Evolutionary conservation across 2,113 vertebrate species (phyloP), one percentile per base, ranked within the genome.

Genomic region (Larimichthys polyactis): DNA sequence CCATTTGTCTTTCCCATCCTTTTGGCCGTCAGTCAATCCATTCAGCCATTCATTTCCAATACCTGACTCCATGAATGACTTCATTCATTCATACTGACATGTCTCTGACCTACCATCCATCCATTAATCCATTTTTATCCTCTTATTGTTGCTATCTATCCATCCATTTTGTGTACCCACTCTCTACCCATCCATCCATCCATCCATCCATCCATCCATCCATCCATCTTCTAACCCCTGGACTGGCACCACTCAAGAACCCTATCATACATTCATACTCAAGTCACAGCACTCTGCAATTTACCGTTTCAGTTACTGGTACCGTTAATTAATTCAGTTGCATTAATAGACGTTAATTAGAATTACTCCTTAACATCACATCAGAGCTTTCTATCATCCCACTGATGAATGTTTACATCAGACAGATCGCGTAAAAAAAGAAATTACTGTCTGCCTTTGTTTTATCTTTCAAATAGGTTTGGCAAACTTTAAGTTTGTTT

Each of bases 321-420:
- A 63, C 48, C 40, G 2, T 16, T 55, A 16, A 79, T 74, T 63
- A 57, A 57, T 75, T 57, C 48, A 36, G 52, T 11, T 44, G 46
- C 29, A 62, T 75, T 71, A 65, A 57, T 51, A 29, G 16, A 64
- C 52, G 54, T 73, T 72, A 72, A 78, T 54, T 71, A 72, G 1
- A 71, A 72, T 67, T 60, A 78, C 62, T 83, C 32, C n/a, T 71
- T 17, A 77, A 66, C 29, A 67, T 79, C 36, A 81, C 58, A 63
- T 58, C 32, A 71, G 27, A 55, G 64, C 67, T 51, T 52, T 66
- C 6, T 8, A 22, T 59, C 44, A 27, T 64, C 67, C 67, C 16
- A 19, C 27, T 73, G 24, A 62, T 73, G 43, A 73, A 60, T 73
- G 43, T 59, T 60, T 73, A 70, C 32, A 55, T 24, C 20, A 24